Conservation (phyloP, 2,113 vertebrate genomes). For the Maccullochella peelii region DNA sequence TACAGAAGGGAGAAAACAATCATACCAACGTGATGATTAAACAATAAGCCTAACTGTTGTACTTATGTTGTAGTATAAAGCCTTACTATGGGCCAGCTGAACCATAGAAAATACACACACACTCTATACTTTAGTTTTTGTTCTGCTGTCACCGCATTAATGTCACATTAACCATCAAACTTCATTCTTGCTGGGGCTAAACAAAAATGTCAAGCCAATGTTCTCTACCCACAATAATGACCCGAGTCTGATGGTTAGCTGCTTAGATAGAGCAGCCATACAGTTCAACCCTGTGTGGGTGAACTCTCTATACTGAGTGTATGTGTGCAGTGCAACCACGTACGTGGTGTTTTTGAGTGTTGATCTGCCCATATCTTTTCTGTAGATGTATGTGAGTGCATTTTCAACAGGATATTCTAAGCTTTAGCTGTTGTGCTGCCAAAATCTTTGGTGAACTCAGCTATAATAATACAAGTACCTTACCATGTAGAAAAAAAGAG, state of each 20-base stretch:
- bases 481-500: background rate
- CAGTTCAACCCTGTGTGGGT: slow-evolving; percentile 3
- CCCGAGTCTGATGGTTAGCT: slow-evolving; percentile 31
- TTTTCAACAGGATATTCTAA: slow-evolving; percentile 8
- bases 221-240: slow-evolving; percentile 28
- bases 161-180: slow-evolving; percentile 44
- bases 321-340: background rate
- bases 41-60: background rate
- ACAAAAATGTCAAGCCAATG: slow-evolving; percentile 65
- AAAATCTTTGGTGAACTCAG: slow-evolving; percentile 9
- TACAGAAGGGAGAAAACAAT: background rate
- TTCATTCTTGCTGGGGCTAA: slow-evolving; percentile 38
- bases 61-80: background rate
- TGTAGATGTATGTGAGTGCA: background rate
- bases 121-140: slow-evolving; percentile 1
- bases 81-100: background rate
- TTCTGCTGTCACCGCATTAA: slow-evolving; percentile 38
- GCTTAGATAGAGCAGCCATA: slow-evolving; percentile 40
- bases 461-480: background rate
- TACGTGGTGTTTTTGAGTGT: background rate
- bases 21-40: background rate
- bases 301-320: background rate
- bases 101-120: background rate
- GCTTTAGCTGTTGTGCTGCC: background rate
- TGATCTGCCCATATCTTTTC: background rate